These are phyloP conservation scores for Ctenopoma kingsleyae DNA, from an alignment of 2,797 vertebrate genomes.

Conservation along the genomic window DNA sequence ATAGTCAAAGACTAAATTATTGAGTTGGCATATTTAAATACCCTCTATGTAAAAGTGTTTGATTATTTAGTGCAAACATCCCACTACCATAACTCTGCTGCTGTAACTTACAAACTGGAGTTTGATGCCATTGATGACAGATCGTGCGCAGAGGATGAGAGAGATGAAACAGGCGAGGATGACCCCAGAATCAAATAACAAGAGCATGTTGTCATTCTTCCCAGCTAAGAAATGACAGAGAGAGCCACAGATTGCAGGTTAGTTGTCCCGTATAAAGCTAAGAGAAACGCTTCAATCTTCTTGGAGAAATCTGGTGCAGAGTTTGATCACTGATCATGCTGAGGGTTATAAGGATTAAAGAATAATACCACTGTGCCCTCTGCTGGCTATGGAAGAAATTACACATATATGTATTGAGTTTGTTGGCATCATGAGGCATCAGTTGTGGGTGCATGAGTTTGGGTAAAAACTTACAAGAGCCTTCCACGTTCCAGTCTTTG, in stretches of 20 bases:
- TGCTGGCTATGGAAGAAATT: constrained; percentile 22
- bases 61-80: background rate
- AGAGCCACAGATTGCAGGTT: constrained; percentile 13
- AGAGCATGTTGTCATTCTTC: constrained; percentile 89
- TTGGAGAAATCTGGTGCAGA: background rate
- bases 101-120: constrained; percentile 90
- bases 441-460: background rate
- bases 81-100: background rate
- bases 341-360: background rate
- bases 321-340: background rate
- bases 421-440: background rate
- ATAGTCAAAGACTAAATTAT: no score
- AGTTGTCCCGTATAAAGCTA: background rate
- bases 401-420: background rate
- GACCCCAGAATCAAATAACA: constrained; percentile 90
- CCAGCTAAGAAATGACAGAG: constrained; percentile 77
- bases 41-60: background rate
- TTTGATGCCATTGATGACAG: constrained; percentile 88
- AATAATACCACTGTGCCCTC: constrained; percentile 5
- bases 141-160: constrained; percentile 89
- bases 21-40: background rate
- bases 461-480: constrained; percentile 86
- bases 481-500: constrained; percentile 91
- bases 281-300: background rate
- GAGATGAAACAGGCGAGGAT: constrained; percentile 90